A percentile compares a stretch with the other conserved stretches of the same genome.
phyloP scores from a whole-genome alignment of 2,113 vertebrate genomes.

The Nycticryphes semicollaris region DNA sequence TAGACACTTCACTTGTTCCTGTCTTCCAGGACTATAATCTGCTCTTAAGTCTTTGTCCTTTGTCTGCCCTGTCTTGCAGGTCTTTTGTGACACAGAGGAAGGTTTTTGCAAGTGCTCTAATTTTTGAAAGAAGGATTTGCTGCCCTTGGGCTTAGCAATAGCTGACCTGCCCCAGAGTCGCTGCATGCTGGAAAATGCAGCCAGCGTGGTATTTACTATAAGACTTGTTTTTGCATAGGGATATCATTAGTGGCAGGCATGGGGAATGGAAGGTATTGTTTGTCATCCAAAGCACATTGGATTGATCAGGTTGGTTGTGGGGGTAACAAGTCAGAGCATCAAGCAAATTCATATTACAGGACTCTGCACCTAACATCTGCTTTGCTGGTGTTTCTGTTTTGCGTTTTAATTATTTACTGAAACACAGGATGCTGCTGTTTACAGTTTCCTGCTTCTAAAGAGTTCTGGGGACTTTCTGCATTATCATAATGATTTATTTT shows the following conservation, averaged over 20 bases:
- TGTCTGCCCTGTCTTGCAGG: constrained; percentile 2
- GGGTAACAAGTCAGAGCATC: neutral
- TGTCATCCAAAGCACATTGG: neutral
- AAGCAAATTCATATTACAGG: neutral
- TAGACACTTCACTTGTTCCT: constrained; percentile 3
- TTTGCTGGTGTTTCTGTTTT: constrained; percentile 27
- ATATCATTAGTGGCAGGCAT: neutral
- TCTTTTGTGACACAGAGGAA: neutral
- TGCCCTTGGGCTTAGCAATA: neutral
- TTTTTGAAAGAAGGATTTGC: neutral
- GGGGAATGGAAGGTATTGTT: neutral
- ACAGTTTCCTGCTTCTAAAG: constrained; percentile 39
- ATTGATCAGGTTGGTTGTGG: neutral
- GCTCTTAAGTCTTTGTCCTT: constrained; percentile 31
- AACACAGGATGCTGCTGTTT: constrained; percentile 55
- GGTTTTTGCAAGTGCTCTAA: neutral
- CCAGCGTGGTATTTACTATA: neutral
- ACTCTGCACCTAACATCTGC: constrained; percentile 20
- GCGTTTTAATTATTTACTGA: constrained; percentile 60
- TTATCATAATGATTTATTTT: neutral
- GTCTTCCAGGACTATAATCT: constrained; percentile 15
- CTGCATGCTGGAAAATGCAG: neutral
- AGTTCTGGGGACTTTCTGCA: constrained; percentile 34
- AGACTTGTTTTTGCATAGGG: neutral
- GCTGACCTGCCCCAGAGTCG: neutral